phyloP scores from a whole-genome alignment of 2,888 invertebrate genomes.

The Folsomia manolachei region DNA sequence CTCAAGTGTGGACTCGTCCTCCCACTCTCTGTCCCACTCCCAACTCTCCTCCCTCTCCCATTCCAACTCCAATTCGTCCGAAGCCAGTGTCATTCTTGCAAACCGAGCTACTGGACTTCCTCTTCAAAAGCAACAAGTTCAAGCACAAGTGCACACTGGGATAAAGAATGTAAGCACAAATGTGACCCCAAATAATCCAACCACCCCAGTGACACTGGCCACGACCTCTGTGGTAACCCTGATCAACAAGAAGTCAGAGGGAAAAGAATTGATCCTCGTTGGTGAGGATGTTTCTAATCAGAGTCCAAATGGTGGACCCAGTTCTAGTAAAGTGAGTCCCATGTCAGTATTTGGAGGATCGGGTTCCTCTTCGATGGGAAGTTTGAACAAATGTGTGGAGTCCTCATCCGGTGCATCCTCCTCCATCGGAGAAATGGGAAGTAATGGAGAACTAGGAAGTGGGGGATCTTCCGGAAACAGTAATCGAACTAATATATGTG shows the following conservation, averaged over 20 bases:
- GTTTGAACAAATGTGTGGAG: slow-evolving; percentile 26
- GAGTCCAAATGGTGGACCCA: slow-evolving; percentile 5
- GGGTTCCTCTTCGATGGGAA: slow-evolving; percentile 39
- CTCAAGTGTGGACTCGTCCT: slow-evolving; percentile 42
- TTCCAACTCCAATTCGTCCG: slow-evolving; percentile 62
- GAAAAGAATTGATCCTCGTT: not conserved
- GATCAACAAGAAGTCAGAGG: not conserved
- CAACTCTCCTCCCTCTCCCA: slow-evolving; percentile 52
- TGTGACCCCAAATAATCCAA: not conserved
- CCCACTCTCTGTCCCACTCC: slow-evolving; percentile 30
- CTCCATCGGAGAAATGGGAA: slow-evolving; percentile 24
- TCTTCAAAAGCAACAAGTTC: slow-evolving; percentile 26
- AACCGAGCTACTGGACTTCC: slow-evolving; percentile 50
- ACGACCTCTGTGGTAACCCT: not conserved
- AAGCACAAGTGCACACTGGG: not conserved
- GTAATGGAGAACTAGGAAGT: not conserved
- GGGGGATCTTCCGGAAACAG: not conserved
- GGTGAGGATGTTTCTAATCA: not conserved
- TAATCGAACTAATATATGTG: not conserved
- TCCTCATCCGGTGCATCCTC: slow-evolving; percentile 28
- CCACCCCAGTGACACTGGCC: not conserved
- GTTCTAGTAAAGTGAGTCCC: slow-evolving; percentile 29
- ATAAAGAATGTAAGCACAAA: not conserved
- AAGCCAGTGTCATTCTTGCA: slow-evolving; percentile 69
- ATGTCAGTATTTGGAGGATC: slow-evolving; percentile 30